Conservation (phyloP, 2,888 invertebrate genomes). For the Dorcus parallelipipedus region DNA sequence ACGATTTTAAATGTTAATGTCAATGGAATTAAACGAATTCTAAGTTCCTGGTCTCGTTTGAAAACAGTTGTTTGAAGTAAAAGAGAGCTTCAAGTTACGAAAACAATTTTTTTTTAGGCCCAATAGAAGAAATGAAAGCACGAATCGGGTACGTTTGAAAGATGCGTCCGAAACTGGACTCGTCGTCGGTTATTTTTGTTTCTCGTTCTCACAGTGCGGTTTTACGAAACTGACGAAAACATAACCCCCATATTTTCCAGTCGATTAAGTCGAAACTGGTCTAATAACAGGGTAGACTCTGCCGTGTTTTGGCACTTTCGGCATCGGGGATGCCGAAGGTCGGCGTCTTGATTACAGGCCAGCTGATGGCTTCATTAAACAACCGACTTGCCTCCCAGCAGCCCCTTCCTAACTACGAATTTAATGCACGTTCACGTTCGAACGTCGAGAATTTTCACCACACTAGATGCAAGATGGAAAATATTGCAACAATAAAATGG, state of each 20-base stretch:
- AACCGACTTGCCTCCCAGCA: slow-evolving; percentile 17
- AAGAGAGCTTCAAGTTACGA: too few relatives aligned
- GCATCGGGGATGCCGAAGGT: slow-evolving; percentile 26
- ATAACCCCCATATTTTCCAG: slow-evolving; percentile 30
- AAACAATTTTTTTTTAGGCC: too few relatives aligned
- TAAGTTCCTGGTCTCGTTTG: too few relatives aligned
- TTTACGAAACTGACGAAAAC: slow-evolving; percentile 20
- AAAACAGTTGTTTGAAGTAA: too few relatives aligned
- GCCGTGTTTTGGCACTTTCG: slow-evolving; percentile 32
- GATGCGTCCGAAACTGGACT: too few relatives aligned
- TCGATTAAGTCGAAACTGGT: slow-evolving; percentile 30
- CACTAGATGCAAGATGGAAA: too few relatives aligned
- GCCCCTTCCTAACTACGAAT: not conserved
- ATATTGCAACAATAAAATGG: too few relatives aligned
- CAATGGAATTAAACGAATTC: too few relatives aligned
- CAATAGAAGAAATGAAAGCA: too few relatives aligned
- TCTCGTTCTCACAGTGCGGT: slow-evolving; percentile 1
- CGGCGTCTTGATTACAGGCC: slow-evolving; percentile 42
- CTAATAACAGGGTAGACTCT: slow-evolving; percentile 28
- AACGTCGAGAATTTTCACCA: too few relatives aligned
- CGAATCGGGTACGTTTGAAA: too few relatives aligned
- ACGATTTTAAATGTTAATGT: too few relatives aligned
- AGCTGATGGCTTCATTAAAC: slow-evolving; percentile 43
- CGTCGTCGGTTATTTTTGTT: not conserved
- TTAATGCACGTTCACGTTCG: not conserved